Conservation (phyloP, 2,797 vertebrate genomes). For the Amniataba percoides region DNA sequence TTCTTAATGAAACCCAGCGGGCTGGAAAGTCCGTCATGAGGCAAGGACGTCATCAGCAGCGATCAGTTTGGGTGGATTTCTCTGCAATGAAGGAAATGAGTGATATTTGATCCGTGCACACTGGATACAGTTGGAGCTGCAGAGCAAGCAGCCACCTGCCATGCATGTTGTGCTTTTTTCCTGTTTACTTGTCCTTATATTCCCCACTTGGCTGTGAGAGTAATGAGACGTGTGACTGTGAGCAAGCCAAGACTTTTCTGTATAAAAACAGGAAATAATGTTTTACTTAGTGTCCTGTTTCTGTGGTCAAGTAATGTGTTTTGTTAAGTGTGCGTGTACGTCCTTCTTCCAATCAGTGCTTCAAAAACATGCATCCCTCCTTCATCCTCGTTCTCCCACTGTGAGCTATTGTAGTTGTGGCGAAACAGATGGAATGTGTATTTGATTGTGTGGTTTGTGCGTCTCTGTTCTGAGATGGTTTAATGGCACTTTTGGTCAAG, state of each 20-base stretch:
- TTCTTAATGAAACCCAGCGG: constrained; percentile 47
- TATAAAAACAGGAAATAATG: neutral
- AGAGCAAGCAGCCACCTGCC: constrained; percentile 8
- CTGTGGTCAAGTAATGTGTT: neutral
- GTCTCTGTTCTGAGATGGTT: constrained; percentile 16
- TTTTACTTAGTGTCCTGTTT: neutral
- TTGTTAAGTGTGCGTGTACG: neutral
- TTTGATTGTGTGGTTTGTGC: constrained; percentile 5
- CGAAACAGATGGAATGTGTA: constrained; percentile 20
- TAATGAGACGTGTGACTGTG: neutral
- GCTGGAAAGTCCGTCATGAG: constrained; percentile 17
- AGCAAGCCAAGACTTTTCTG: neutral
- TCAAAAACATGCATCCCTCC: neutral
- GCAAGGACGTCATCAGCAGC: constrained; percentile 16
- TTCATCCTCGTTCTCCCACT: constrained; percentile 3
- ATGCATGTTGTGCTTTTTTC: neutral
- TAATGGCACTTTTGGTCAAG: constrained; percentile 32
- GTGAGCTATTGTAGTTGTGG: neutral
- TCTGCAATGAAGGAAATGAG: constrained; percentile 24
- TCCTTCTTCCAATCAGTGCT: constrained; percentile 24
- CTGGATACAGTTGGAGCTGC: neutral
- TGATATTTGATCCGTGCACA: constrained; percentile 1
- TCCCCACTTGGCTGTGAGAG: neutral
- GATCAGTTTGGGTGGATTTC: constrained; percentile 27
- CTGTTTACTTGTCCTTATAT: neutral